Base-by-base conservation (phyloP, 2,888 invertebrate species). In the Sylvicola fuscatus region DNA sequence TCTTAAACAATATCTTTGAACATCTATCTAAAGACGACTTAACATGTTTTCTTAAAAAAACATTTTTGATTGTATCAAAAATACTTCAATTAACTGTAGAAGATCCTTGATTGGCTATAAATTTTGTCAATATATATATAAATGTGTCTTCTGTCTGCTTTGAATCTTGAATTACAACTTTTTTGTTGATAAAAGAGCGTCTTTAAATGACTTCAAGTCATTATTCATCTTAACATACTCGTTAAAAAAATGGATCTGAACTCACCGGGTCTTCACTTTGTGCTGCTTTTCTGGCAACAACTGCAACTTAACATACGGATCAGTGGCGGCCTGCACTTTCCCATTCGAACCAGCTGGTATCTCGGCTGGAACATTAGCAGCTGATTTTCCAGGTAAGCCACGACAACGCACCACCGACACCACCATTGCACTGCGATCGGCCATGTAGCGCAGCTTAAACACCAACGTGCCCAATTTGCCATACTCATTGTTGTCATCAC, bases 241-340 rank as follows among this genome's bases (percentile, higher is more conserved):
- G 5, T 8, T 6, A 34, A 27, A 33, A 30, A 30, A 31, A 27
- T 12, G 11, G n/a, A 27, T 13, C 33, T 26, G 5, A 29, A 37
- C 40, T 44, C 27, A 66, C 66, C 66, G 69, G 40, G 93, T 93
- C 62, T 93, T 95, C 37, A 92, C 93, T 58, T 92, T 90, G 55
- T 95, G 93, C 53, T 90, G 89, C 57, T 95, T 95, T 51, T 97
- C 97, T 0, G 98, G 98, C 44, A 98, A 63, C 28, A 98, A 68
- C 56, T 95, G 97, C 38, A 98, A 70, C 59, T 98, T 98, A 27
- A 98, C 92, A 58, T 98, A 98, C 0, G 97, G 97, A 65, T 98
- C 97, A 3, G 60, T 59, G 14, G 56, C 58, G 2, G 52, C 47
- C 45, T 58, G 58, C 3, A 54, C 58, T 39, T 59, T 59, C 33